Conservation (phyloP, 2,113 vertebrate species). For the Epinephelus cyanopodus region DNA sequence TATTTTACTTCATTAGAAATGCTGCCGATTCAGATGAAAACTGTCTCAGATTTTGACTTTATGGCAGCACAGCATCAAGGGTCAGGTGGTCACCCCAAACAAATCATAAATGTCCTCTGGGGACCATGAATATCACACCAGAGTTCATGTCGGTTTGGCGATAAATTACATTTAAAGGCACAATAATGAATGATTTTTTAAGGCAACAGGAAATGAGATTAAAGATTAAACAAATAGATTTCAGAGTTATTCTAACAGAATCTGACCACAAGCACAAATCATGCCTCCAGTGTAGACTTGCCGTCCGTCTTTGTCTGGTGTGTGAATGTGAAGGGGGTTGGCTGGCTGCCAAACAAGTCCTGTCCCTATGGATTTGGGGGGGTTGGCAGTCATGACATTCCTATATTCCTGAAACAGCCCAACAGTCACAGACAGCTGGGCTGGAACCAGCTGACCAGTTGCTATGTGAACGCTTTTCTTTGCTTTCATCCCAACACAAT, state of each 20-base stretch:
- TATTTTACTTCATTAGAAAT: background rate
- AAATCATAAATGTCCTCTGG: background rate
- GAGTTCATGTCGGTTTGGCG: background rate
- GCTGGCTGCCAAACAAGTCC: conserved; percentile 34
- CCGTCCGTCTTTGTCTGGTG: conserved; percentile 34
- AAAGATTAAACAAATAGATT: background rate
- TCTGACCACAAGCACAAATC: background rate
- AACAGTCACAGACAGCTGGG: conserved; percentile 73
- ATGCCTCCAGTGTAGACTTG: background rate
- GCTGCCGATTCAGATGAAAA: background rate
- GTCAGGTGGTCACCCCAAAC: background rate
- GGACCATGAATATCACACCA: background rate
- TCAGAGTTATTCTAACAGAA: background rate
- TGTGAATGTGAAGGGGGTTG: conserved; percentile 27
- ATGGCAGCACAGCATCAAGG: background rate
- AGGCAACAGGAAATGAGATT: background rate
- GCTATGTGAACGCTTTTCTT: conserved; percentile 74
- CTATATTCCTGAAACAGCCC: conserved; percentile 52
- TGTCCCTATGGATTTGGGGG: conserved; percentile 17
- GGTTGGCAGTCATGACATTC: conserved; percentile 56
- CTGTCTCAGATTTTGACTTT: background rate
- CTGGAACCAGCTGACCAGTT: conserved; percentile 77
- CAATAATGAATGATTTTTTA: background rate
- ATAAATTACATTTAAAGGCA: background rate
- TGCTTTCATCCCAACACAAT: conserved; percentile 71